Percentiles rank a stretch among this genome's conserved stretches.
phyloP scores from a whole-genome alignment of 2,888 invertebrate genomes.

The Leucophenga montana region DNA sequence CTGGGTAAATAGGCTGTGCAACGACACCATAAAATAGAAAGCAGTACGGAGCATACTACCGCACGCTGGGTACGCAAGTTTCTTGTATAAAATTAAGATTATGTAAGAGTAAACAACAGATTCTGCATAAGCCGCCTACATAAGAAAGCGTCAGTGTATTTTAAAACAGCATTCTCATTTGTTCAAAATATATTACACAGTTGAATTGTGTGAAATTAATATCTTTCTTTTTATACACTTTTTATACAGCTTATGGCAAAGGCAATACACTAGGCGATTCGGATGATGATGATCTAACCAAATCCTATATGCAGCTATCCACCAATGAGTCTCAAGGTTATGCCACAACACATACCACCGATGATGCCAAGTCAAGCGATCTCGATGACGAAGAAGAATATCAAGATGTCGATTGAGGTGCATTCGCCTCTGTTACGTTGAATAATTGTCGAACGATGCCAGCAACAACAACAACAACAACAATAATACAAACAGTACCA shows the following conservation, averaged over 20 bases:
- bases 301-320: conserved; percentile 58
- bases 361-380: conserved; percentile 61
- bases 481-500: not conserved
- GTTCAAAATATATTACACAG: no score
- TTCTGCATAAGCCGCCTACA: no score
- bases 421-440: conserved; percentile 42
- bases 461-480: conserved; percentile 12
- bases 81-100: no score
- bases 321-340: conserved; percentile 64
- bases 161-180: no score
- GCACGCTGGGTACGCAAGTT: no score
- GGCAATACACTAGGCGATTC: conserved; percentile 65
- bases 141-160: no score
- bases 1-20: no score
- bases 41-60: no score
- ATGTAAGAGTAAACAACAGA: no score
- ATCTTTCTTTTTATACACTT: conserved; percentile 23
- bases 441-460: conserved; percentile 18
- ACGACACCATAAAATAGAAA: no score
- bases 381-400: conserved; percentile 69
- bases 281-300: conserved; percentile 61
- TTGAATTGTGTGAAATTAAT: no score
- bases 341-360: conserved; percentile 51
- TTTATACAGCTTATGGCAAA: conserved; percentile 69
- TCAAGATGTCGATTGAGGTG: conserved; percentile 71